Evolutionary conservation across 2,113 vertebrate species (phyloP), one percentile per base, ranked within the genome.

Genomic region (Serinus canaria): DNA sequence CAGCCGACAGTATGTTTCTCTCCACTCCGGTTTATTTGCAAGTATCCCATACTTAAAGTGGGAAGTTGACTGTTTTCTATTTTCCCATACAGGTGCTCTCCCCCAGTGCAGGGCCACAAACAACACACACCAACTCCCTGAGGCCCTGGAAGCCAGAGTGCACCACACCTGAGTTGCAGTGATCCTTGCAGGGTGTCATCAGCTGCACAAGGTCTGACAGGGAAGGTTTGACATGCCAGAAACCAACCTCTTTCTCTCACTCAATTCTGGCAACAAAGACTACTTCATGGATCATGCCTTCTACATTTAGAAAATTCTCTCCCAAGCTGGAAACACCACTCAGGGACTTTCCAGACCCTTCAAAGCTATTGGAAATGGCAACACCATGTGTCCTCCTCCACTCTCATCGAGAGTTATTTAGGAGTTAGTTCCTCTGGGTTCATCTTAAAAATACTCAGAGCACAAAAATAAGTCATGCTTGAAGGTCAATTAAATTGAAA

Each of bases 371-470:
- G n/a, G 76, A 87, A 96, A 70, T 9, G 16, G 69, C 80, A 95
- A 92, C 76, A 86, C n/a, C 77, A 83, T 33, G 79, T 77, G 94
- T 86, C 93, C 63, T 83, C 90, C 79, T 92, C 94, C 91, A 58
- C 76, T 82, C 93, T 94, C 80, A 95, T 43, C 66, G 68, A 28
- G 70, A 95, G 87, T 53, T 91, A 95, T 95, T 95, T 96, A 92
- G 79, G 95, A 97, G 92, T 85, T 97, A 96, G 94, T 82, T 97
- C 95, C 91, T 97, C 75, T 30, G 47, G 60, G 68, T 56, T 80
- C 56, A 79, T 89, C 83, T 82, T 83, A 92, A 96, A 95, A 96
- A 95, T 85, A 97, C 85, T 59, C 82, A 43, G 30, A 31, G 88
- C n/a, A 95, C 55, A 89, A 92, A 97, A 97, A 95, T 92, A 96